Conservation (phyloP, 1,140 invertebrate genomes). For the Pogonomyrmex barbatus region DNA sequence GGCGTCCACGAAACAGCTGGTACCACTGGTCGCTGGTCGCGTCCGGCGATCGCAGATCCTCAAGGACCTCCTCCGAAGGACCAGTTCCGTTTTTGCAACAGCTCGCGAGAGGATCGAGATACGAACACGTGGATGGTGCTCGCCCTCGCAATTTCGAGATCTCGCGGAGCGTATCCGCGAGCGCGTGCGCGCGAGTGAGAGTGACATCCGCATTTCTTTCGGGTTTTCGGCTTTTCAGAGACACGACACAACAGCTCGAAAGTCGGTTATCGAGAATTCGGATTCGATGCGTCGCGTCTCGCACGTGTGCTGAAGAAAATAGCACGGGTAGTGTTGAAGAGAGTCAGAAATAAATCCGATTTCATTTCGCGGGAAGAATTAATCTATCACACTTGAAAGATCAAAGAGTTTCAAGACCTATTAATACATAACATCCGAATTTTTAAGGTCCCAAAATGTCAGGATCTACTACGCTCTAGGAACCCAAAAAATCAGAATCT, state of each 20-base stretch:
- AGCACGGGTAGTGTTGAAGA: slow-evolving; percentile 1
- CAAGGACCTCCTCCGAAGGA: neutral
- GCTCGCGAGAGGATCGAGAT: neutral
- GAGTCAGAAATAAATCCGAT: slow-evolving; percentile 27
- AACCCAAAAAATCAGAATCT: neutral
- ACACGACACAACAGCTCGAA: neutral
- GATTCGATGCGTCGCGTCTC: neutral
- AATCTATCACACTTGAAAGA: neutral
- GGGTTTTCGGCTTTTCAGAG: neutral
- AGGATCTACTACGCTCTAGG: too few relatives aligned
- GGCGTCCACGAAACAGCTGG: slow-evolving; percentile 74
- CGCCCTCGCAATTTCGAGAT: neutral
- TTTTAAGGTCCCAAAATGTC: neutral
- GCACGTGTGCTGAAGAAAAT: slow-evolving; percentile 31
- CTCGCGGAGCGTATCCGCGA: neutral
- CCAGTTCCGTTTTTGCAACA: neutral
- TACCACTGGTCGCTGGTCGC: slow-evolving; percentile 60
- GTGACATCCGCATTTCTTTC: slow-evolving; percentile 31
- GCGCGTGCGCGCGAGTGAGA: slow-evolving; percentile 27
- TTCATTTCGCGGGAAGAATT: neutral
- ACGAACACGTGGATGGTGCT: slow-evolving; percentile 19
- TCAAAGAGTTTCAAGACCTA: neutral
- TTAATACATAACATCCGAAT: neutral
- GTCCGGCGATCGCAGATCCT: slow-evolving; percentile 22
- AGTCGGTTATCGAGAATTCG: slow-evolving; percentile 2